These are phyloP conservation scores for Centropus unirufus DNA, from an alignment of 2,113 vertebrate genomes.

Conservation along the genomic window DNA sequence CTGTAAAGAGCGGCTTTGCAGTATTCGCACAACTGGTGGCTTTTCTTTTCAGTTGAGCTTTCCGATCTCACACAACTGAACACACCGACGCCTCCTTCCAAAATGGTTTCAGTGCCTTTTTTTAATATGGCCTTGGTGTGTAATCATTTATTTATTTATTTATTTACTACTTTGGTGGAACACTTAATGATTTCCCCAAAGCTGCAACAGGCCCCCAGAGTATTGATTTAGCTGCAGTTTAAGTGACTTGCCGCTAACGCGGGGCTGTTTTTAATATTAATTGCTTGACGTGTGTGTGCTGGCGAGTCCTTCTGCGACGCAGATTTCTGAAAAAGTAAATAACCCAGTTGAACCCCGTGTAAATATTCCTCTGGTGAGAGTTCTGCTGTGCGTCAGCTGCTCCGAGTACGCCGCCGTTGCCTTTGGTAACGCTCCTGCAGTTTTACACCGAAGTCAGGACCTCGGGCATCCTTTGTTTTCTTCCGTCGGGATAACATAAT, in stretches of 20 bases:
- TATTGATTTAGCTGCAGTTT: conserved; percentile 58
- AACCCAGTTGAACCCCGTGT: conserved; percentile 50
- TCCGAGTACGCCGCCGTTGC: neutral
- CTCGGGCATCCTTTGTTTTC: conserved; percentile 62
- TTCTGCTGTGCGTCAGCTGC: conserved; percentile 2
- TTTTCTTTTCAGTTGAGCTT: neutral
- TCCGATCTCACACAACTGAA: neutral
- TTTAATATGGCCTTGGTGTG: neutral
- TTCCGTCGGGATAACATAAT: conserved; percentile 34
- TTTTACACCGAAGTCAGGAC: conserved; percentile 48
- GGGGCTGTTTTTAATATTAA: conserved; percentile 39
- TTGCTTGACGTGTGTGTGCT: conserved; percentile 52
- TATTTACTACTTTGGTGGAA: conserved; percentile 47
- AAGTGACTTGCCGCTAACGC: neutral
- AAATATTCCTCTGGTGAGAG: conserved; percentile 53
- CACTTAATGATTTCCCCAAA: conserved; percentile 74
- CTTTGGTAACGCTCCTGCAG: conserved; percentile 25
- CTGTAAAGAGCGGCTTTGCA: neutral
- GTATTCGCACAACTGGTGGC: neutral
- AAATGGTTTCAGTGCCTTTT: neutral
- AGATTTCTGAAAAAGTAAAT: conserved; percentile 62
- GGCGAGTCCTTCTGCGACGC: neutral
- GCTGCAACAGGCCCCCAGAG: conserved; percentile 65
- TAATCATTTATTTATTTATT: conserved; percentile 7
- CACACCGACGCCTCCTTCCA: neutral